phyloP scores from a whole-genome alignment of 2,113 vertebrate species.

The Brachypteracias leptosomus region DNA sequence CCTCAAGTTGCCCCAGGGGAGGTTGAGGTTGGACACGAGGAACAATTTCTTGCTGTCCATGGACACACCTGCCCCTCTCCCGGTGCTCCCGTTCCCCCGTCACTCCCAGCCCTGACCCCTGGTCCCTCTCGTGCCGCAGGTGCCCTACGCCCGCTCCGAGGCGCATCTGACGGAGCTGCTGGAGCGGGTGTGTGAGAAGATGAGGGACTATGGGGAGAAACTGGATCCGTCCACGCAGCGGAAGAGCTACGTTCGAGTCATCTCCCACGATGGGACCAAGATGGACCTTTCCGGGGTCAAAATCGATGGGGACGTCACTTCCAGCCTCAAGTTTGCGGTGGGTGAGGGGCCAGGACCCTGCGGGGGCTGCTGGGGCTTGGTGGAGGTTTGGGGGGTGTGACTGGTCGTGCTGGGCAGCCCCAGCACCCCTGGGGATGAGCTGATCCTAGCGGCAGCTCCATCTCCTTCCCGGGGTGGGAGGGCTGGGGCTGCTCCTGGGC shows the following conservation, averaged over 20 bases:
- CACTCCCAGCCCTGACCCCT: no score
- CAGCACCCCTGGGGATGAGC: background rate
- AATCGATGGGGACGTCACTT: slow-evolving; percentile 83
- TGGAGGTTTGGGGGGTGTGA: background rate
- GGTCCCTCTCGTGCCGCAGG: slow-evolving; percentile 56
- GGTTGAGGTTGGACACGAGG: no score
- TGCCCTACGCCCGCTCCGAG: slow-evolving; percentile 90
- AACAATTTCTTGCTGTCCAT: no score
- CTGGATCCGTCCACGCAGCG: slow-evolving; percentile 79
- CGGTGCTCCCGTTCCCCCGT: no score
- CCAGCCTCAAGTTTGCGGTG: slow-evolving; percentile 90
- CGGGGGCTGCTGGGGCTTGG: rapidly evolving
- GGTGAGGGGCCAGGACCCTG: background rate
- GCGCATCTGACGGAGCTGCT: slow-evolving; percentile 91
- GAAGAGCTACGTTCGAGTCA: slow-evolving; percentile 83
- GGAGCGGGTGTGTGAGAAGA: slow-evolving; percentile 90
- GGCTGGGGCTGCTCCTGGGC: background rate
- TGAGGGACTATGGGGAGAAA: slow-evolving; percentile 90
- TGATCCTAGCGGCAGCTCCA: background rate
- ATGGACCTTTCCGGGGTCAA: slow-evolving; percentile 84
- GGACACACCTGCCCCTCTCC: no score
- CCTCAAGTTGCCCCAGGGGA: no score
- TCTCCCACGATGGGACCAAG: slow-evolving; percentile 81
- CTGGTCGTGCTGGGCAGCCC: rapidly evolving
- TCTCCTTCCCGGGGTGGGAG: background rate